Conservation (phyloP, 2,113 vertebrate genomes). For the Rousettus leschenaultii region DNA sequence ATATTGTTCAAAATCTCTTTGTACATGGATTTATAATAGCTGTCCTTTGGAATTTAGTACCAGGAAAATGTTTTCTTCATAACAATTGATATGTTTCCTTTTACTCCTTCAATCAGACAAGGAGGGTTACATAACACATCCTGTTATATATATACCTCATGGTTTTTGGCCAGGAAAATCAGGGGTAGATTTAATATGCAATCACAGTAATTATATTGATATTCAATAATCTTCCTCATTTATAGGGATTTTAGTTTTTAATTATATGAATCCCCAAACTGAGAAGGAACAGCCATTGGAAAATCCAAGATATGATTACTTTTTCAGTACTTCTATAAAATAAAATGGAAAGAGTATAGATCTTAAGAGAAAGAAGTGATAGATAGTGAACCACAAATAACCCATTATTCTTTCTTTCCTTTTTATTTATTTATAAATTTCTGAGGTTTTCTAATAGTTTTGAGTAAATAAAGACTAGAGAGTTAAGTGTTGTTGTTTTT, state of each 20-base stretch:
- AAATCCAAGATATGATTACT: background rate
- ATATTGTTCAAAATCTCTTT: background rate
- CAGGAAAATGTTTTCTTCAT: background rate
- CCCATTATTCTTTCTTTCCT: background rate
- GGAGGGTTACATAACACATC: slow-evolving; percentile 4
- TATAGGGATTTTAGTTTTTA: background rate
- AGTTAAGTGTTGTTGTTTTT: background rate
- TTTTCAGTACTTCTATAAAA: background rate
- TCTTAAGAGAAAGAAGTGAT: background rate
- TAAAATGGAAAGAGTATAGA: background rate
- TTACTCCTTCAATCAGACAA: background rate
- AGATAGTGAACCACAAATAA: background rate
- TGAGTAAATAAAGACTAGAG: background rate
- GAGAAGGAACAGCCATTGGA: background rate
- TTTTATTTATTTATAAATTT: background rate
- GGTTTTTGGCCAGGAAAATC: background rate
- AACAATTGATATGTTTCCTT: slow-evolving; percentile 2
- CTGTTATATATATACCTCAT: background rate
- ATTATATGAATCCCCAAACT: background rate
- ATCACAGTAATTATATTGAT: background rate
- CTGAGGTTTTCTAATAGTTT: background rate
- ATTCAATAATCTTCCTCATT: background rate
- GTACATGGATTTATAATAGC: background rate
- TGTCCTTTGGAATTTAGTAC: slow-evolving; percentile 26
- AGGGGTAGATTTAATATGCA: background rate